These are phyloP conservation scores for Euproctis similis DNA, from an alignment of 2,888 invertebrate species.

Conservation along the genomic window DNA sequence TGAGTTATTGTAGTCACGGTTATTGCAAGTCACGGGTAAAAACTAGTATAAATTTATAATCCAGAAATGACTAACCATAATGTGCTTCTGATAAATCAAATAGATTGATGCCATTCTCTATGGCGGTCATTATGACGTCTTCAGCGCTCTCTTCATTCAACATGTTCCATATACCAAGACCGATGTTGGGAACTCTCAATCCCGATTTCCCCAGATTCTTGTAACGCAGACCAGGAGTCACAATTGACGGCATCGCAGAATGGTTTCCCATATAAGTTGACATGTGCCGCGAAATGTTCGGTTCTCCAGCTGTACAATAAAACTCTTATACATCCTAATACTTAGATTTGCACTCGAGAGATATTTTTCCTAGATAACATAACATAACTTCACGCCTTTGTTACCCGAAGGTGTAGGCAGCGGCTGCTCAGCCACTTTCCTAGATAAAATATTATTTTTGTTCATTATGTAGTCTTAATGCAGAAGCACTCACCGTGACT, in stretches of 20 bases:
- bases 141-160: constrained; percentile 91
- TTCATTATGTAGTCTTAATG: too few relatives aligned
- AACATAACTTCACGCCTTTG: too few relatives aligned
- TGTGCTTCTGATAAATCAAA: constrained; percentile 97
- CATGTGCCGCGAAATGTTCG: constrained; percentile 63
- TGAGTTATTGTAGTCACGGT: too few relatives aligned
- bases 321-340: too few relatives aligned
- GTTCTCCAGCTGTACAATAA: constrained; percentile 46
- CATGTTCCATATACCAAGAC: constrained; percentile 95
- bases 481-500: too few relatives aligned
- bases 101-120: constrained; percentile 96
- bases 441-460: too few relatives aligned
- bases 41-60: too few relatives aligned
- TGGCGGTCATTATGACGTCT: constrained; percentile 92
- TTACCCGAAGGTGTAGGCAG: too few relatives aligned
- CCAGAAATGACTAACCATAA: constrained; percentile 79
- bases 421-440: too few relatives aligned
- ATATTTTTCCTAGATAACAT: too few relatives aligned
- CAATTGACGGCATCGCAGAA: constrained; percentile 78
- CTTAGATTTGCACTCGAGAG: too few relatives aligned
- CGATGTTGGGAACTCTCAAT: constrained; percentile 94
- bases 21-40: too few relatives aligned
- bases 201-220: constrained; percentile 97
- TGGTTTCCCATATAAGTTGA: constrained; percentile 73
- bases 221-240: constrained; percentile 89